Percentiles rank a stretch among this genome's conserved stretches.
Evolutionary conservation across 1,140 invertebrate genomes (phyloP).

Genomic region (Caerostris extrusa): DNA sequence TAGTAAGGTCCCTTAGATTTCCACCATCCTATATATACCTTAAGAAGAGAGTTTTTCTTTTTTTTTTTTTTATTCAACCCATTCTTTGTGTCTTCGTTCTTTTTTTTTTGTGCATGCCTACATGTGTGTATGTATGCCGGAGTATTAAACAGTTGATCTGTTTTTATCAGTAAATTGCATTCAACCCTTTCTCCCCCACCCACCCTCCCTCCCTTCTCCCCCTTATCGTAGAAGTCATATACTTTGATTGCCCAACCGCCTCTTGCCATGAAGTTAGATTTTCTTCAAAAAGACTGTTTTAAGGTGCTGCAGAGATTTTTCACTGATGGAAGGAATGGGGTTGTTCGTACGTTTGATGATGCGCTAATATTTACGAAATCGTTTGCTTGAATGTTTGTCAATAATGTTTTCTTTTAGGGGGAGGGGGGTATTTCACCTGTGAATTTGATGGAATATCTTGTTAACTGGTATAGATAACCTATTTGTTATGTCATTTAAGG

Average conservation of each 20-base stretch:
- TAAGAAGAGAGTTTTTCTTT: background rate
- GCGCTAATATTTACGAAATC: background rate
- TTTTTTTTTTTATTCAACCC: background rate
- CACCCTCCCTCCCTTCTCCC: too few species aligned
- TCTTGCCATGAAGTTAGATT: background rate
- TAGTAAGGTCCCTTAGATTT: slow-evolving; percentile 30
- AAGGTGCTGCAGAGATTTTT: background rate
- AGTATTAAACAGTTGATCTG: slow-evolving; percentile 69
- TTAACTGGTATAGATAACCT: too few species aligned
- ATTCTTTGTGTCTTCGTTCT: background rate
- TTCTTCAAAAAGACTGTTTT: background rate
- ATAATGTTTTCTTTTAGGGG: too few species aligned
- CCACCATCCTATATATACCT: slow-evolving; percentile 15
- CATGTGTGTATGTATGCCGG: slow-evolving; percentile 3
- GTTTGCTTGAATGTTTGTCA: background rate
- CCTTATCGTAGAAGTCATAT: background rate
- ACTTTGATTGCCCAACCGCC: background rate
- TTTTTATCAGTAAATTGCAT: slow-evolving; percentile 71
- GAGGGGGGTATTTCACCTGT: too few species aligned
- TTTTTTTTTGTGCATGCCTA: background rate
- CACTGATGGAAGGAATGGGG: background rate
- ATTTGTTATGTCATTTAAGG: too few species aligned
- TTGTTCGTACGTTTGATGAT: background rate
- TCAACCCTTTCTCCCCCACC: slow-evolving; percentile 4
- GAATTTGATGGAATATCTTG: too few species aligned